Base-by-base conservation (phyloP, 1,140 invertebrate genomes). In the Lysiphlebus fabarum region DNA sequence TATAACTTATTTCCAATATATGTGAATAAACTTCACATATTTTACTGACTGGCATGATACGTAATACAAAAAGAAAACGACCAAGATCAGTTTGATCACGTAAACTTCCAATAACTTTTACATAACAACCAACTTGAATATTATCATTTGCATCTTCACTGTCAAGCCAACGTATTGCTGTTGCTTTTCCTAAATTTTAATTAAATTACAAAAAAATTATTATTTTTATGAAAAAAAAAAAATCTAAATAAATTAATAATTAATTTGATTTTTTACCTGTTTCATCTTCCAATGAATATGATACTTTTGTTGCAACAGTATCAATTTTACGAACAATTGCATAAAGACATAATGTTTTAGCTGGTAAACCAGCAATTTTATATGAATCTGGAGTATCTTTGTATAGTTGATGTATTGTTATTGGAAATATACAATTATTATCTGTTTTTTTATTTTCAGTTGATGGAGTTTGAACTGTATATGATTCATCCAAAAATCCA, bases 111-210 rank as follows among this genome's bases (percentile, higher is more conserved):
- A 63, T 56, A 6, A 73, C 26, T 7, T 66, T 59, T 1, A 65
- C 69, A 47, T 79, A 78, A 1, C 56, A 58, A 9, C 65, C 41
- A 0, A 72, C 58, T 1, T 48, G 33, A 12, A 44, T 47, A 1
- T 67, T 68, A 2, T 38, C 38, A 47, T 12, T 12, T 11, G 50
- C 6, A n/a, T 59, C 14, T 26, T 74, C 72, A 1, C 61, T 68
- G 38, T 78, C 75, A 10, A 78, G n/a, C 77, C 77, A 80, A 34
- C 72, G 72, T 2, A 72, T 56, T 0, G 70, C 73, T 36, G 61
- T 66, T 6, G 78, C 70, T 0, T 40, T 61, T 33, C 73, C 77
- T 78, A 33, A 57, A 49, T 55, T 43, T n/a, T 36, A 48, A 40
- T 34, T 2, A 41, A n/a, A 40, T n/a, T n/a, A n/a, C n/a, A 44